These are phyloP conservation scores for Apodemia zela DNA, from an alignment of 2,888 invertebrate species.

Conservation along the genomic window DNA sequence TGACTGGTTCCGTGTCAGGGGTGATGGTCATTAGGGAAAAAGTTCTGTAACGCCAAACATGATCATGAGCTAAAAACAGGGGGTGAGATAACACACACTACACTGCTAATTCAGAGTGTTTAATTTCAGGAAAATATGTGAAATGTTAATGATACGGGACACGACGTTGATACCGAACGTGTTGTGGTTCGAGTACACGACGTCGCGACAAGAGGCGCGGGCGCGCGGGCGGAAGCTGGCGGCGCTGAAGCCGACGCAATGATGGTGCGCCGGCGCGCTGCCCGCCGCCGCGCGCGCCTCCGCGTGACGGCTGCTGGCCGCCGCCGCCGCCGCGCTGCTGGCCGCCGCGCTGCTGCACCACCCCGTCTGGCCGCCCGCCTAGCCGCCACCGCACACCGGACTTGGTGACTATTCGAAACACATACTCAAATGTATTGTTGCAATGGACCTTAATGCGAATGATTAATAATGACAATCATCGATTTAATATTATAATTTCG, in stretches of 20 bases:
- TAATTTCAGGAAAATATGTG: constrained; percentile 88
- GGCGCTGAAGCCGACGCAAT: constrained; percentile 89
- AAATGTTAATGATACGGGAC: constrained; percentile 91
- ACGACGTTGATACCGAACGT: constrained; percentile 95
- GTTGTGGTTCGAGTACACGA: constrained; percentile 96
- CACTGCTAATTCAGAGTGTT: constrained; percentile 1
- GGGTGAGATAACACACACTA: no score
- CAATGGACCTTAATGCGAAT: no score
- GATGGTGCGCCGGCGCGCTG: constrained; percentile 82
- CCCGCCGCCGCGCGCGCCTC: constrained; percentile 51
- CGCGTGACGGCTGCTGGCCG: constrained; percentile 71
- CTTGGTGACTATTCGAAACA: no score
- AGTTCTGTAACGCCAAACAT: no score
- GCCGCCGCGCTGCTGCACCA: constrained; percentile 42
- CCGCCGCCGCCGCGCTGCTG: constrained; percentile 48
- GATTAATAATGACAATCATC: no score
- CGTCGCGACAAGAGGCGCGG: constrained; percentile 90
- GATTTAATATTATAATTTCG: no score
- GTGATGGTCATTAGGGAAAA: no score
- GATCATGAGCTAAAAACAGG: no score
- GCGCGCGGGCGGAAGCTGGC: constrained; percentile 89
- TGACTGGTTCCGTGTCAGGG: no score
- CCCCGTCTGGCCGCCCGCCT: neutral
- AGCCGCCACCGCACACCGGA: neutral
- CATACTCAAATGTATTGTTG: no score